phyloP scores from a whole-genome alignment of 2,888 invertebrate species.

The Polietes domitor region DNA sequence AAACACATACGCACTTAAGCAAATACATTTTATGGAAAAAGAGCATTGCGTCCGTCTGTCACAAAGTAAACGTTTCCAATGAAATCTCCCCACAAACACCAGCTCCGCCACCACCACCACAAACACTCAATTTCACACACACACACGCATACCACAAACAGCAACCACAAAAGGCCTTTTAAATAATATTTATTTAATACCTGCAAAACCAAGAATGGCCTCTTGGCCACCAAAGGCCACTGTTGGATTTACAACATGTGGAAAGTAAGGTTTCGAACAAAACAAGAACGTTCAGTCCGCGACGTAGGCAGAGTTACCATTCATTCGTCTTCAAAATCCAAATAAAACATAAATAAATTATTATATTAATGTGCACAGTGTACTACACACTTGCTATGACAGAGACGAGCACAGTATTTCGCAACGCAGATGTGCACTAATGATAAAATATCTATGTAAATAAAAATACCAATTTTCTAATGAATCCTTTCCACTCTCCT shows the following conservation, averaged over 20 bases:
- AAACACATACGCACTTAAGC: background rate
- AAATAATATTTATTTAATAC: conserved; percentile 10
- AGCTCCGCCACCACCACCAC: background rate
- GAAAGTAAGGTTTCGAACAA: background rate
- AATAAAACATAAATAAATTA: conserved; percentile 28
- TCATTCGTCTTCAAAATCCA: conserved; percentile 2
- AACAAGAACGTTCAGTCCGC: background rate
- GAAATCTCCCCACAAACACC: background rate
- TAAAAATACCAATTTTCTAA: no score
- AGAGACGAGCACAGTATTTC: background rate
- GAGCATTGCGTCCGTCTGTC: background rate
- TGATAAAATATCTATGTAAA: no score
- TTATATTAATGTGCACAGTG: conserved; percentile 1
- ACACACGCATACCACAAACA: background rate
- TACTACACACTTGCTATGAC: background rate
- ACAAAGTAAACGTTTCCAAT: background rate
- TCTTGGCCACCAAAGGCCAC: background rate
- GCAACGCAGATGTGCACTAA: no score
- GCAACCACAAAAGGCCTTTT: background rate
- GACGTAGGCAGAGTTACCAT: background rate
- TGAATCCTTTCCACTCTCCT: no score
- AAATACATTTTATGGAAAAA: background rate
- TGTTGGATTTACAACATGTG: conserved; percentile 7
- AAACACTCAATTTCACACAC: conserved; percentile 3
- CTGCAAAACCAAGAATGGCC: background rate